A percentile compares a stretch with the other conserved stretches of the same genome.
Evolutionary conservation across 2,888 invertebrate species (phyloP).

Genomic region (Monoplex corrugatus): DNA sequence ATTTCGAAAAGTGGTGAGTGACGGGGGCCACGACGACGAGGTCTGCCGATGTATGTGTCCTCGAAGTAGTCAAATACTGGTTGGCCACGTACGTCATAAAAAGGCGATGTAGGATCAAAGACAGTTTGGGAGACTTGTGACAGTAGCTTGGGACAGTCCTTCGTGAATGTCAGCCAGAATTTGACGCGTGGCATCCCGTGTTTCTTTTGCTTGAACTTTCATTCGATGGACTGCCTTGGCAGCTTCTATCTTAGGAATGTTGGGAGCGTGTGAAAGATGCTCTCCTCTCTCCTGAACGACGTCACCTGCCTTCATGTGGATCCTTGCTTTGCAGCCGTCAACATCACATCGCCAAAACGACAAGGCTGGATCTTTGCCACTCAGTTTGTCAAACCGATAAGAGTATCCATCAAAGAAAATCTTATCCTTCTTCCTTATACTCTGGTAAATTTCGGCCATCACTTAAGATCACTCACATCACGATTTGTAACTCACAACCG

Average conservation of each 20-base stretch:
- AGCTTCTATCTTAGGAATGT: not conserved
- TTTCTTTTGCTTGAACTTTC: not conserved
- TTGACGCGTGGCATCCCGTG: not conserved
- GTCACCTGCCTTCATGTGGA: constrained; percentile 16
- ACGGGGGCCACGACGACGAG: constrained; percentile 18
- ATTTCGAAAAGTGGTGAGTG: not conserved
- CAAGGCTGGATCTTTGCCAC: constrained; percentile 11
- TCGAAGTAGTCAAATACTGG: constrained; percentile 37
- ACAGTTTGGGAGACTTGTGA: constrained; percentile 30
- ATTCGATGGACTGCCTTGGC: not conserved
- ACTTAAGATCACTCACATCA: too few species aligned
- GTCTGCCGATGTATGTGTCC: constrained; percentile 36
- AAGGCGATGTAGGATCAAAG: constrained; percentile 25
- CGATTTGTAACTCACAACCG: too few species aligned
- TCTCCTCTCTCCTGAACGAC: not conserved
- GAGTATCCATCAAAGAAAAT: not conserved
- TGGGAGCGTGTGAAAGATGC: constrained; percentile 13
- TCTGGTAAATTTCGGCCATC: constrained; percentile 1
- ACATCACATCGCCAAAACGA: constrained; percentile 16
- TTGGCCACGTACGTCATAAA: constrained; percentile 27
- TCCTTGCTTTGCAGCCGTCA: constrained; percentile 4
- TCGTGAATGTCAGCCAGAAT: constrained; percentile 15
- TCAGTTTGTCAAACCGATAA: constrained; percentile 10
- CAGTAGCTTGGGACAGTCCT: constrained; percentile 10
- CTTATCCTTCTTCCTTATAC: constrained; percentile 19